These are phyloP conservation scores for Nomada ferruginata DNA, from an alignment of 2,888 invertebrate genomes.

Conservation along the genomic window DNA sequence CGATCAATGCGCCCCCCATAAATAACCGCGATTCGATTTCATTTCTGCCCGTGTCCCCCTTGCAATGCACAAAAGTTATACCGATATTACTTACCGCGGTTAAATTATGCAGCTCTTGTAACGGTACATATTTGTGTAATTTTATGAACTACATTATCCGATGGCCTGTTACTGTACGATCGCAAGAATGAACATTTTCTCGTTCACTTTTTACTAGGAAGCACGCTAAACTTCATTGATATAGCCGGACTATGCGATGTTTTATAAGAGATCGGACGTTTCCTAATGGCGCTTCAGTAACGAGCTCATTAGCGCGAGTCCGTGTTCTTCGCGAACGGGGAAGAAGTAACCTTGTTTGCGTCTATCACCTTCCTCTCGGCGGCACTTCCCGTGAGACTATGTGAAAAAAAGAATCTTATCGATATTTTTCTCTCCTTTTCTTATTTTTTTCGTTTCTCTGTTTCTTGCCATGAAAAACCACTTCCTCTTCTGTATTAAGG, in stretches of 20 bases:
- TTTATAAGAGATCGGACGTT: constrained; percentile 20
- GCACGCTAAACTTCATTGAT: constrained; percentile 1
- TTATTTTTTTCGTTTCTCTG: too few relatives aligned
- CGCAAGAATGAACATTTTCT: not conserved
- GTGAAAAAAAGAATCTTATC: not conserved
- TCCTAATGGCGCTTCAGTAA: constrained; percentile 60
- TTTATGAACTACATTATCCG: not conserved
- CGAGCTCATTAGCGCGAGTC: constrained; percentile 48
- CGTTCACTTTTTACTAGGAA: not conserved
- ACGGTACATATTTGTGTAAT: not conserved
- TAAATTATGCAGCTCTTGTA: not conserved
- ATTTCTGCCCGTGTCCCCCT: constrained; percentile 5
- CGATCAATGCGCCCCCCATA: constrained; percentile 9
- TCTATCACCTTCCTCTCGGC: constrained; percentile 28
- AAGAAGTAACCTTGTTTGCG: constrained; percentile 56
- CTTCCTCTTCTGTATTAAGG: not conserved
- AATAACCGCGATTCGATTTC: constrained; percentile 36
- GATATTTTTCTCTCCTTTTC: not conserved
- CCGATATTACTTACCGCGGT: not conserved
- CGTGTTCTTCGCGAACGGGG: constrained; percentile 27
- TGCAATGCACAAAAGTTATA: not conserved
- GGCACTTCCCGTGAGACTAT: constrained; percentile 41
- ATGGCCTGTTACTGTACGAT: not conserved
- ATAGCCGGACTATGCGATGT: constrained; percentile 8
- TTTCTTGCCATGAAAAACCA: too few relatives aligned